Base-by-base conservation (phyloP, 2,888 invertebrate genomes). In the Troides aeacus region DNA sequence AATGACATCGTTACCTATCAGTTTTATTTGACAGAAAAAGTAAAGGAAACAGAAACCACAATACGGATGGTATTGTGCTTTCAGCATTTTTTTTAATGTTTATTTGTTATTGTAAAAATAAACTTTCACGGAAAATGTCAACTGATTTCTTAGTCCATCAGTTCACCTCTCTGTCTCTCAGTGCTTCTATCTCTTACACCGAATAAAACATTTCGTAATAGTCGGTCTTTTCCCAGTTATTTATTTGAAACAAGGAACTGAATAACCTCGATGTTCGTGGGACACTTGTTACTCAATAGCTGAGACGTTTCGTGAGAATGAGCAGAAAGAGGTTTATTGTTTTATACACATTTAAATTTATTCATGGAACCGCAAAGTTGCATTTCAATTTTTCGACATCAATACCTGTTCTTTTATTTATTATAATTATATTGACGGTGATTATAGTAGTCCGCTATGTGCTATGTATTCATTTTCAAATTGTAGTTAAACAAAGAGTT, bases 271-370 rank as follows among this genome's bases (percentile, higher is more conserved):
- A 42, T 12, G 39, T 50, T 50, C 50, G 42, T 17, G 58, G 39
- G 58, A 36, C 8, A 58, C 62, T 60, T 64, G 60, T 64, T 68
- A 61, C 64, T 60, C 58, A 64, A 64, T 64, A 64, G 64, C 53
- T 64, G 59, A 30, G 59, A 68, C 64, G 42, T 61, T 64, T 58
- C 58, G 42, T 66, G 65, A 24, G 66, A 70, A 70, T 30, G 5
- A 50, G 50, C 50, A 15, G 15, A 23, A 23, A 58, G 42, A 42
- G 23, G 39, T 42, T 62, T 50, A 50, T 50, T 50, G 50, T 50
- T 50, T 50, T 18, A 50, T 50, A 50, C 18, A 17, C 15, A 15
- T 50, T 50, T 18, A 50, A 50, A 50, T 18, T 15, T 50, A 50
- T 50, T 18, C 17, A 50, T 50, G 50, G 12, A 4, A 15, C 18